A percentile compares a stretch with the other conserved stretches of the same genome.
Conservation (phyloP, 2,797 vertebrate species). For the Calcarius lapponicus region DNA sequence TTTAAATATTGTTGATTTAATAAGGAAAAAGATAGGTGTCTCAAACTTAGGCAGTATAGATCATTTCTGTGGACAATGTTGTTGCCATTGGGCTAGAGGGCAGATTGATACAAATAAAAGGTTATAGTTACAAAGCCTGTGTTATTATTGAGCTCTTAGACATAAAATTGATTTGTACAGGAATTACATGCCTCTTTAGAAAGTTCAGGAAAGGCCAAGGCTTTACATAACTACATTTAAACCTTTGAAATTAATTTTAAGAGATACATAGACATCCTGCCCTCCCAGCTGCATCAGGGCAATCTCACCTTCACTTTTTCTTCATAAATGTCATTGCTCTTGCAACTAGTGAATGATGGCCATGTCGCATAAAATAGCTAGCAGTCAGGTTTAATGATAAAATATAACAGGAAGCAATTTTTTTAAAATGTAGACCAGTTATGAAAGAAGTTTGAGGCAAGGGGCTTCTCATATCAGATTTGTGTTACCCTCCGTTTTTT, state of each 20-base stretch:
- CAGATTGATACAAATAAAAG: neutral
- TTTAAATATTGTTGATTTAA: neutral
- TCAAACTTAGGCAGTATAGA: neutral
- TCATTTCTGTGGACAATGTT: neutral
- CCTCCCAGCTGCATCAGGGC: neutral
- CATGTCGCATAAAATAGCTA: neutral
- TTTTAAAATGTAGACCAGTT: neutral
- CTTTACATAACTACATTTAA: conserved; percentile 20
- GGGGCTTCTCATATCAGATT: neutral
- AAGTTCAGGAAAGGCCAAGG: neutral
- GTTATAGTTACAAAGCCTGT: neutral
- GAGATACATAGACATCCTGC: neutral
- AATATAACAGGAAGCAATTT: neutral
- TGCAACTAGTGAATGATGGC: neutral
- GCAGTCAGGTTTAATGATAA: neutral
- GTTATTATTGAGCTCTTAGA: neutral
- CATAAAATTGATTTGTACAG: neutral
- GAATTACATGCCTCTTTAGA: neutral
- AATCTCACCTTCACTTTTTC: conserved; percentile 1
- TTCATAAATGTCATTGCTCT: neutral
- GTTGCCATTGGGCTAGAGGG: neutral
- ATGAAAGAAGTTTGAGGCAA: neutral
- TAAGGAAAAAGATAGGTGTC: neutral
- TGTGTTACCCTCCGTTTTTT: neutral
- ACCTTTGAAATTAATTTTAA: neutral